Evolutionary conservation across 2,113 vertebrate genomes (phyloP).

Genomic region (Lathamus discolor): DNA sequence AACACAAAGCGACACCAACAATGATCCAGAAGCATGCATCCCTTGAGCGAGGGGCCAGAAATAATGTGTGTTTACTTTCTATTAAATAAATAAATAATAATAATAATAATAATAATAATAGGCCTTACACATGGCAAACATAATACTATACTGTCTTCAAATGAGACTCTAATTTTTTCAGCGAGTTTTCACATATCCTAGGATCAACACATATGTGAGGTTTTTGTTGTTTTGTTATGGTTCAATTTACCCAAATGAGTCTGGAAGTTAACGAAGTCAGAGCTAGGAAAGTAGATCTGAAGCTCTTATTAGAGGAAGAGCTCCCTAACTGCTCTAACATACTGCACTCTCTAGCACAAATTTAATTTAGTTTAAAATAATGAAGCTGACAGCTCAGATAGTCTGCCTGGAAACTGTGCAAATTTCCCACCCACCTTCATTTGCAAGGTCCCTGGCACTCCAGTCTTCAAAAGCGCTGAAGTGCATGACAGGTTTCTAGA

Average conservation of each 20-base stretch:
- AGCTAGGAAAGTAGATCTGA: not conserved
- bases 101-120: not conserved
- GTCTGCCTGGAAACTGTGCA: slow-evolving; percentile 55
- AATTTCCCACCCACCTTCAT: slow-evolving; percentile 58
- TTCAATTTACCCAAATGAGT: not conserved
- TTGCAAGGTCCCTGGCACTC: slow-evolving; percentile 47
- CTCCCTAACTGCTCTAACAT: slow-evolving; percentile 3
- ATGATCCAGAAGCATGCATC: not conserved
- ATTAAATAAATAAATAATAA: not conserved
- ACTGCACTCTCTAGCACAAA: slow-evolving; percentile 35
- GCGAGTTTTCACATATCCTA: not conserved
- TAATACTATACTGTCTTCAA: not conserved
- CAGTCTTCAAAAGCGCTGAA: slow-evolving; percentile 22
- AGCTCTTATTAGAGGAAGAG: not conserved
- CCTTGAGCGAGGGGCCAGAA: not conserved
- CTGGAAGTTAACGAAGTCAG: not conserved
- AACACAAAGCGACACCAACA: not conserved
- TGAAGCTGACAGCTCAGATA: slow-evolving; percentile 57
- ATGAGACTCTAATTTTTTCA: not conserved
- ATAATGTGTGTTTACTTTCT: not conserved
- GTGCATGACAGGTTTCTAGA: slow-evolving; percentile 16
- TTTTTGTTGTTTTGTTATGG: not conserved
- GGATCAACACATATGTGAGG: not conserved
- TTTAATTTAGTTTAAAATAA: slow-evolving; percentile 60
- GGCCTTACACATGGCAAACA: not conserved